phyloP scores from a whole-genome alignment of 1,140 invertebrate species.

The Choristoneura fumiferana region DNA sequence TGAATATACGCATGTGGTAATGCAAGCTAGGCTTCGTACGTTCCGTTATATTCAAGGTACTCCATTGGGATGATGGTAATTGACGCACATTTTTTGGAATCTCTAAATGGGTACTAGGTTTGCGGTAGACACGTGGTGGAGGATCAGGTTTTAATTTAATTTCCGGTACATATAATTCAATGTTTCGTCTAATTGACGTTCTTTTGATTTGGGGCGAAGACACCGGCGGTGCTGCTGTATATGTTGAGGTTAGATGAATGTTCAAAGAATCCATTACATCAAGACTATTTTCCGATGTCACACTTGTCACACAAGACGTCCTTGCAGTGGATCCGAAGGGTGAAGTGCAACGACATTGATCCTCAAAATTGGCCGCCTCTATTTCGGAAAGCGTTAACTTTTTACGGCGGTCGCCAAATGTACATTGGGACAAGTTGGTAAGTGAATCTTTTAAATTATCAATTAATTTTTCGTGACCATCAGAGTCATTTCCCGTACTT shows the following conservation, averaged over 20 bases:
- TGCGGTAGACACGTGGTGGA: slow-evolving; percentile 65
- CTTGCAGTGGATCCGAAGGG: slow-evolving; percentile 85
- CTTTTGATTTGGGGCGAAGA: slow-evolving; percentile 63
- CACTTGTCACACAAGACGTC: slow-evolving; percentile 79
- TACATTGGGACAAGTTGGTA: slow-evolving; percentile 42
- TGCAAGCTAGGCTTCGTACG: slow-evolving; percentile 71
- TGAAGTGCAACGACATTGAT: slow-evolving; percentile 85
- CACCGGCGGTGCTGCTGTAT: slow-evolving; percentile 50
- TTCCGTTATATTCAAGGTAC: slow-evolving; percentile 74
- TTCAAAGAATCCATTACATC: slow-evolving; percentile 73
- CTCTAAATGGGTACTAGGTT: slow-evolving; percentile 71
- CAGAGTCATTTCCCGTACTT: slow-evolving; percentile 54
- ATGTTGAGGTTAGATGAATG: slow-evolving; percentile 72
- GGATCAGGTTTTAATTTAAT: slow-evolving; percentile 65
- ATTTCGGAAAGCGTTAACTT: slow-evolving; percentile 79
- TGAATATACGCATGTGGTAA: slow-evolving; percentile 75
- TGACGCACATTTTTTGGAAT: slow-evolving; percentile 71
- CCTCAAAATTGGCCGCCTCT: slow-evolving; percentile 83
- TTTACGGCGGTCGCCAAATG: slow-evolving; percentile 54
- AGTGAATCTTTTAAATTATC: slow-evolving; percentile 41
- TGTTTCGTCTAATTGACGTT: slow-evolving; percentile 70
- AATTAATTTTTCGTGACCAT: slow-evolving; percentile 50
- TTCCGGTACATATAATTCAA: slow-evolving; percentile 59
- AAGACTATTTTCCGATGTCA: slow-evolving; percentile 75
- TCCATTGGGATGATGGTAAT: slow-evolving; percentile 65